Percentiles rank a stretch among this genome's conserved stretches.
Conservation (phyloP, 2,113 vertebrate genomes). For the Neogobius melanostomus region DNA sequence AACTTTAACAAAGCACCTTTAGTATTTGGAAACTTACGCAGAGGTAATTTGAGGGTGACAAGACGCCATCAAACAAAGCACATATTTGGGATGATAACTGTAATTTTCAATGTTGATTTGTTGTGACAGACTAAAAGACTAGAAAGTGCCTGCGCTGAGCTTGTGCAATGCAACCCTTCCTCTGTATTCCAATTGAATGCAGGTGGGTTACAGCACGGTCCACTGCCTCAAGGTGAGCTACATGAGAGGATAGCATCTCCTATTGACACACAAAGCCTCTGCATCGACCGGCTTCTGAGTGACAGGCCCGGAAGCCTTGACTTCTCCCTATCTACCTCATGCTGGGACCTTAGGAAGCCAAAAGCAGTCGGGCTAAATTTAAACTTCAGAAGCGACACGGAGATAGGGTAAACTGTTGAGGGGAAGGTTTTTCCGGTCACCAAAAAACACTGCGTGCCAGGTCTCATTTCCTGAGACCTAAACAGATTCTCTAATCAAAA, state of each 20-base stretch:
- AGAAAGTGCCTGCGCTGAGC: background rate
- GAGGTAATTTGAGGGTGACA: slow-evolving; percentile 14
- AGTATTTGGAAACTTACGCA: slow-evolving; percentile 17
- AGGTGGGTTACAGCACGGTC: slow-evolving; percentile 25
- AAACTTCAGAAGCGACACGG: slow-evolving; percentile 42
- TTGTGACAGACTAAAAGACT: slow-evolving; percentile 12
- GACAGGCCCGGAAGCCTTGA: slow-evolving; percentile 57
- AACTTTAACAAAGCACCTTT: slow-evolving; percentile 13
- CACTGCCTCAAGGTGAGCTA: slow-evolving; percentile 60
- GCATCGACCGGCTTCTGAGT: slow-evolving; percentile 61
- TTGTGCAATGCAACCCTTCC: background rate
- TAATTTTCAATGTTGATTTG: slow-evolving; percentile 8
- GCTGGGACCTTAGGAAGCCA: slow-evolving; percentile 46
- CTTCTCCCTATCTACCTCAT: slow-evolving; percentile 53
- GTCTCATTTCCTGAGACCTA: slow-evolving; percentile 30
- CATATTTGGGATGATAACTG: slow-evolving; percentile 4
- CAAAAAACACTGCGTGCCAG: background rate
- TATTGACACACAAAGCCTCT: slow-evolving; percentile 60
- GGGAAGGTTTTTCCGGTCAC: slow-evolving; percentile 41
- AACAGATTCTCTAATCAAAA: slow-evolving; percentile 36
- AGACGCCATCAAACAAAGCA: slow-evolving; percentile 5
- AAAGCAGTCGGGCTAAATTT: slow-evolving; percentile 59
- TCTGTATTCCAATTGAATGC: slow-evolving; percentile 13
- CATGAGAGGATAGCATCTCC: slow-evolving; percentile 60
- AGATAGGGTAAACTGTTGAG: slow-evolving; percentile 44